Base-by-base conservation (phyloP, 2,888 invertebrate genomes). In the Cryptocheilus praepositus region DNA sequence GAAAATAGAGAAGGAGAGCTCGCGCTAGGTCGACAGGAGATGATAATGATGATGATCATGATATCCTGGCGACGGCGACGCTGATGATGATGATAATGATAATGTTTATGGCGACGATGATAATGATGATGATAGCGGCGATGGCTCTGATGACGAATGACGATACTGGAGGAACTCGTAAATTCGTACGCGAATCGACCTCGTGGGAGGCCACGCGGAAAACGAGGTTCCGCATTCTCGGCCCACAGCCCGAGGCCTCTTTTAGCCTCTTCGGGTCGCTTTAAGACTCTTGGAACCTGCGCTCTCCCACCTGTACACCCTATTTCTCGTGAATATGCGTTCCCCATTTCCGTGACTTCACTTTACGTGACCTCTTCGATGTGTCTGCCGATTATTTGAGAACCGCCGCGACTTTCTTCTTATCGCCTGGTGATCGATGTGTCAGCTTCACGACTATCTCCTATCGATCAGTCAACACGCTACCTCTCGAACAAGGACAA, bases 201-300 rank as follows among this genome's bases (percentile, higher is more conserved):
- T 77, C 74, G 70, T 67, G 69, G 69, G 76, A 76, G 76, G 73
- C 70, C 78, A 68, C 66, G 53, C 56, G 70, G 51, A 68, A 77
- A 76, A 80, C 68, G 76, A 81, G 76, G 82, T 87, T 87, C 88
- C 88, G 87, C 88, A 88, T 88, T 88, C 88, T 85, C 85, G 88
- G 85, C 85, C 86, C 87, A 88, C 80, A 88, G 86, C 88, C 86
- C 69, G 76, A 81, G 87, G 87, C 84, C 70, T 61, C 74, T 71
- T 75, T 76, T 76, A 74, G 72, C 78, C 77, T 77, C 70, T 70
- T 75, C 71, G 71, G 74, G 65, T 76, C 73, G 74, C 72, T 61
- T 56, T 36, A 28, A 57, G 46, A 13, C 66, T 69, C 73, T 51
- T 55, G 66, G 53, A 16, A 45, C 45, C 55, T 62, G 65, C 36